Conservation (phyloP, 2,888 invertebrate species). For the Dolichopus griseipennis region DNA sequence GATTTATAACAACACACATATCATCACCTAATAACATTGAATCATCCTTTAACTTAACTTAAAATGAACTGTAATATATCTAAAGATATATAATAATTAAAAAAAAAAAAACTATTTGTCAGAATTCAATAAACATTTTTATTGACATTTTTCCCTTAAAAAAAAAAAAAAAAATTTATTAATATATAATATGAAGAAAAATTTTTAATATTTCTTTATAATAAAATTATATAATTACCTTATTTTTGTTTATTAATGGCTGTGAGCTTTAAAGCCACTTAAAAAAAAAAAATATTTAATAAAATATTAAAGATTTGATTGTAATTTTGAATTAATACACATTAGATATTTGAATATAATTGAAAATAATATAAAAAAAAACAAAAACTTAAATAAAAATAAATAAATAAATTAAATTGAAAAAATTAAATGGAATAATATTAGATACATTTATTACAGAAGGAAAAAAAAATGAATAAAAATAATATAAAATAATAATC, state of each 20-base stretch:
- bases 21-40: too few species aligned
- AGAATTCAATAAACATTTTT: too few species aligned
- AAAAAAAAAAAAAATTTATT: too few species aligned
- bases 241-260: conserved; percentile 8
- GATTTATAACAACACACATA: too few species aligned
- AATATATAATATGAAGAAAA: not conserved
- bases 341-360: not conserved
- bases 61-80: too few species aligned
- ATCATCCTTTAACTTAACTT: too few species aligned
- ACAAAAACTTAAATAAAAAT: not conserved
- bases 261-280: conserved; percentile 11
- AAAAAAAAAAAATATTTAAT: not conserved
- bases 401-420: not conserved
- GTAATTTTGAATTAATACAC: not conserved
- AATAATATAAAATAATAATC: not conserved
- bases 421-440: not conserved
- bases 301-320: not conserved
- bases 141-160: too few species aligned
- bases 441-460: not conserved
- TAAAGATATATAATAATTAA: too few species aligned
- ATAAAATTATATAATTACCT: not conserved
- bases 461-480: not conserved
- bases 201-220: not conserved
- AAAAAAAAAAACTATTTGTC: too few species aligned
- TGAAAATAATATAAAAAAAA: not conserved